Conservation (phyloP, 2,113 vertebrate species). For the Numida meleagris region DNA sequence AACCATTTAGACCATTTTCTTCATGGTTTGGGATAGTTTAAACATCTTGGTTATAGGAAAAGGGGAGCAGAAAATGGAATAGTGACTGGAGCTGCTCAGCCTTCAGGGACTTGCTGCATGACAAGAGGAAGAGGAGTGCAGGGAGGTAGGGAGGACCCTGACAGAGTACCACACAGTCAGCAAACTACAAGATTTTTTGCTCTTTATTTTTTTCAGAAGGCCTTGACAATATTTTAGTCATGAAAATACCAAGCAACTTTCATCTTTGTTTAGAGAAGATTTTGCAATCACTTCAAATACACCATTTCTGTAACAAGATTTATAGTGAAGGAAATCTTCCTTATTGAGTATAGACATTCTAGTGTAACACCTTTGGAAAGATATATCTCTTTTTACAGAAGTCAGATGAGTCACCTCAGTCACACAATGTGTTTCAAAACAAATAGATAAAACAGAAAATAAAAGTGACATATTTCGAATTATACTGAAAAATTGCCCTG, state of each 20-base stretch:
- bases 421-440: not conserved
- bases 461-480: not conserved
- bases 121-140: not conserved
- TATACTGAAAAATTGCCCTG: not conserved
- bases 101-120: not conserved
- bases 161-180: too few relatives aligned
- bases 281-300: not conserved
- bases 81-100: not conserved
- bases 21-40: not conserved
- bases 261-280: not conserved
- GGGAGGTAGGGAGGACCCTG: not conserved
- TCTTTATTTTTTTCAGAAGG: not conserved
- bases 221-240: not conserved
- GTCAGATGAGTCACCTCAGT: not conserved
- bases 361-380: not conserved
- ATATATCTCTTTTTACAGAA: not conserved
- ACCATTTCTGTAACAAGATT: not conserved
- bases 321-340: not conserved
- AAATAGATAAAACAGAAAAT: not conserved
- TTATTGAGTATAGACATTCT: not conserved
- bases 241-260: not conserved
- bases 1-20: not conserved
- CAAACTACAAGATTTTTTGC: not conserved
- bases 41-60: not conserved
- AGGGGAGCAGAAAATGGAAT: not conserved